phyloP scores from a whole-genome alignment of 2,113 vertebrate species.

The Balaeniceps rex region DNA sequence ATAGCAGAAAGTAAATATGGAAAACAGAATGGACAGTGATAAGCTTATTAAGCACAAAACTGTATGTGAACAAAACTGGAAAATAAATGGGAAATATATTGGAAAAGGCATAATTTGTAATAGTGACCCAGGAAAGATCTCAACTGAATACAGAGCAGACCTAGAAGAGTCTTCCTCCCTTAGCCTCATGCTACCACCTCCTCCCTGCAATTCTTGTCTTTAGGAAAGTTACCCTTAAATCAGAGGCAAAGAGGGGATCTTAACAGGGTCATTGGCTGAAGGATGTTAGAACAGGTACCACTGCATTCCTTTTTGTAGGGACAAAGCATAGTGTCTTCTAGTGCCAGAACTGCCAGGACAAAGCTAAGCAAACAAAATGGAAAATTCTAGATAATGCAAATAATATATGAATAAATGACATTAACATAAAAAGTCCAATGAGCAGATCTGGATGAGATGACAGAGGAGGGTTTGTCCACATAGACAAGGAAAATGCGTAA shows the following conservation, averaged over 20 bases:
- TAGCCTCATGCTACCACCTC: background rate
- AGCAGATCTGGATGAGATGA: background rate
- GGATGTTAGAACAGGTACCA: background rate
- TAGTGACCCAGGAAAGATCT: background rate
- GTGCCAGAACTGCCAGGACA: background rate
- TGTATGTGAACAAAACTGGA: background rate
- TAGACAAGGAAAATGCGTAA: background rate
- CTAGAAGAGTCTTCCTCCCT: background rate
- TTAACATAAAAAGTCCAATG: background rate
- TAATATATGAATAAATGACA: background rate
- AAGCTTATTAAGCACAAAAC: background rate
- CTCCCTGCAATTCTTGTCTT: background rate
- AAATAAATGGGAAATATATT: background rate
- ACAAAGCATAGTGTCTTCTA: background rate
- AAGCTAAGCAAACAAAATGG: background rate
- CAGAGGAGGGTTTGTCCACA: background rate
- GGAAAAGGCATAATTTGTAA: background rate
- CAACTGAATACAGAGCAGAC: background rate
- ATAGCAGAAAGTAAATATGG: background rate
- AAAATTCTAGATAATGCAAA: background rate
- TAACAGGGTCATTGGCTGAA: background rate
- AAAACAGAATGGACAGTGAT: background rate
- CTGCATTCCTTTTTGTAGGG: background rate
- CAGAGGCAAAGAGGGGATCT: background rate
- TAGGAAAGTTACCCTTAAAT: background rate